Base-by-base conservation (phyloP, 2,797 vertebrate genomes). In the Picus viridis region DNA sequence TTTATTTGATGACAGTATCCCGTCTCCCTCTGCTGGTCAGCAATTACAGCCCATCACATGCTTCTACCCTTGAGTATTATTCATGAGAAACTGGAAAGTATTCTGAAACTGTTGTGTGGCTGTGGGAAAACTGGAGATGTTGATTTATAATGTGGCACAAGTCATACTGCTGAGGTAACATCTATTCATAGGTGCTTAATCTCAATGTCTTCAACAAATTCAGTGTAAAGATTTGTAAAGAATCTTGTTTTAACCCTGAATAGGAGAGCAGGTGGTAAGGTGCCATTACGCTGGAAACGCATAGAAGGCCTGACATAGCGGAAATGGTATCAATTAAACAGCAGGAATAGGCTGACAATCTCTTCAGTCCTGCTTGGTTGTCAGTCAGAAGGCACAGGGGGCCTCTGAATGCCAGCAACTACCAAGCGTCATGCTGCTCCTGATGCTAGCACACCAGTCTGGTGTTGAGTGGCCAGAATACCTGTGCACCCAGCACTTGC, bases 1-100 rank as follows among this genome's bases (percentile, higher is more conserved):
- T 78, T 45, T 51, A 22, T 24, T 51, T 70, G 54, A 72, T 13
- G 12, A 0, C 23, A 79, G 86, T 80, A 12, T 69, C 71, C 30
- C 4, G 0, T 83, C 94, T 94, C 94, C 94, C 78, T 91, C 95
- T 96, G 4, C 82, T 93, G 95, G 90, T 53, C 83, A 59, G 51
- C 3, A 2, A 8, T 54, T 65, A 12, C 47, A 88, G 67, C 62
- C 59, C 27, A 29, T 20, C 19, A 13, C 20, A 1, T 49, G 13
- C 22, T 65, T 57, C 61, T 69, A 5, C 39, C 6, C 22, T 43
- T 57, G 27, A 65, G 72, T 77, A 54, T 47, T 57, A 39, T 36
- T 49, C 4, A 1, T 61, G 87, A 75, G 72, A 19, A 51, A 3
- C 3, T 75, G 79, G 89, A 81, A 94, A 57, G 30, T 91, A 59